Evolutionary conservation across 1,140 invertebrate species (phyloP), one percentile per base, ranked within the genome.

Genomic region (Andricus grossulariae): DNA sequence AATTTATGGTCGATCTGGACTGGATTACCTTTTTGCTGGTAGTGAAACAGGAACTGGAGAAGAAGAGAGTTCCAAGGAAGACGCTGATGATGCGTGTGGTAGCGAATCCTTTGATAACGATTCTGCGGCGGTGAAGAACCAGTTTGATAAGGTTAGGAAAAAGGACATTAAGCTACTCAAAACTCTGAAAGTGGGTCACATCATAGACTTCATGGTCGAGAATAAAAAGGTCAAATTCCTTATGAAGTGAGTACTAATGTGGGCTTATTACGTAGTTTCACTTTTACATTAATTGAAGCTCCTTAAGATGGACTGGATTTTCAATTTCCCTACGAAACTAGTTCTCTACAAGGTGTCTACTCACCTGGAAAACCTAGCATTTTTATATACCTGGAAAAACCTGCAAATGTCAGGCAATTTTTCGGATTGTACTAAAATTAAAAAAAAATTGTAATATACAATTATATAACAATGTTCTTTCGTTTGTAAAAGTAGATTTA

Each of bases 161-260:
- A 93, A 94, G 81, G 96, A 97, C 85, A 96, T 96, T 55, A 93
- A 94, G 71, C 88, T 97, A 50, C 88, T 97, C 5, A 95, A 96
- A 88, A 91, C 92, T 4, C 92, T 96, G 32, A 94, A 95, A 82
- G 95, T 97, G 39, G 93, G 93, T 74, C 95, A 94, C 55, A 97
- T 97, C 77, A 94, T 96, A 80, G 96, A 97, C 89, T 93, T 97
- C 51, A 97, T 97, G 96, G 96, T 97, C 3, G 96, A 97, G 88
- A 96, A 96, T 87, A 96, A 96, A 82, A 97, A 97, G 92, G 94
- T 96, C 15, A 97, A 97, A 90, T 97, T 95, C 92, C 94, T 95
- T 73, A 90, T 97, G 88, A 94, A 95, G 96, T 97, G 92, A 95
- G 95, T 45, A 45, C 39, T 45, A 11, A 11, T 45, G 10, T 45